Evolutionary conservation across 2,113 vertebrate genomes (phyloP).

Genomic region (Gracilinanus agilis): DNA sequence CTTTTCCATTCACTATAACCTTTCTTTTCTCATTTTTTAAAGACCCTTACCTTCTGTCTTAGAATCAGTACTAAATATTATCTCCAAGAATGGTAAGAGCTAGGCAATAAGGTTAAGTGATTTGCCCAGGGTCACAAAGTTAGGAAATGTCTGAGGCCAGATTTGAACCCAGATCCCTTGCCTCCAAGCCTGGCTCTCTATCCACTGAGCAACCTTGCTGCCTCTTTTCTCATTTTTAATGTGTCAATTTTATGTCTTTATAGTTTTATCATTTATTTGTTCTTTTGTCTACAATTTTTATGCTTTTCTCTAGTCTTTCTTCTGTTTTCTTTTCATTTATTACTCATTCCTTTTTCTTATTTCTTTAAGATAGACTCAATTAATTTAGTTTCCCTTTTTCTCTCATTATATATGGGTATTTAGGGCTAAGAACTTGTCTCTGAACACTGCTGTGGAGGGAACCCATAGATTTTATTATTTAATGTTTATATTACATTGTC

Average conservation of each 20-base stretch:
- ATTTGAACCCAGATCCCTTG: too few relatives aligned
- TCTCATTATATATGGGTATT: neutral
- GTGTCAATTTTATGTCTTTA: neutral
- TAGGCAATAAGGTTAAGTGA: too few relatives aligned
- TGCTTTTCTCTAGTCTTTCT: neutral
- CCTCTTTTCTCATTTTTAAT: neutral
- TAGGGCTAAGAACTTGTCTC: neutral
- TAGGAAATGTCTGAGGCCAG: too few relatives aligned
- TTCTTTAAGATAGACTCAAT: neutral
- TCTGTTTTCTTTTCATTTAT: neutral
- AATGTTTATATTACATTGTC: neutral
- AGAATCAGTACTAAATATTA: too few relatives aligned
- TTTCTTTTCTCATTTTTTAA: neutral
- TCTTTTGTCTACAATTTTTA: neutral
- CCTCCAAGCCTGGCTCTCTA: too few relatives aligned
- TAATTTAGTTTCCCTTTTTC: neutral
- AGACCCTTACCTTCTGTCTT: too few relatives aligned
- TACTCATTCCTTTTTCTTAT: neutral
- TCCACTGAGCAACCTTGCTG: too few relatives aligned
- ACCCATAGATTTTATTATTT: neutral
- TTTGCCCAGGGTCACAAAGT: too few relatives aligned
- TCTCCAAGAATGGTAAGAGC: too few relatives aligned
- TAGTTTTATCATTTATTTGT: neutral
- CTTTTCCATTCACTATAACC: neutral
- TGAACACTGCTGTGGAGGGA: neutral